These are phyloP conservation scores for Eulithis prunata DNA, from an alignment of 2,888 invertebrate genomes.

Conservation along the genomic window DNA sequence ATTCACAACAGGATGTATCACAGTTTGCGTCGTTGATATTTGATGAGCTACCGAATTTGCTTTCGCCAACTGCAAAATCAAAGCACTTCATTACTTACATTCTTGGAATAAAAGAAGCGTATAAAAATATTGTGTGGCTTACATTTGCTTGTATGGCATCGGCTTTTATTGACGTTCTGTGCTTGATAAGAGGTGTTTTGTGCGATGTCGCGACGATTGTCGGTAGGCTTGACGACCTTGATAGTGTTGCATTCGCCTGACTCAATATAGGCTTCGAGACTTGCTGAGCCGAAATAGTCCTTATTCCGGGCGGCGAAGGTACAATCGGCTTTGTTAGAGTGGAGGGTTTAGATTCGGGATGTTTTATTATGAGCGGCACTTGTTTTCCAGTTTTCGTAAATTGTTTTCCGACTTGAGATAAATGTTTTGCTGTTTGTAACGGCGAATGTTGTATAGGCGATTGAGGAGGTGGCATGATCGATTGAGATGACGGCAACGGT, in stretches of 20 bases:
- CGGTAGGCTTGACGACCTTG: conserved; percentile 54
- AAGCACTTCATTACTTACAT: conserved; percentile 12
- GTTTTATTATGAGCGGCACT: conserved; percentile 25
- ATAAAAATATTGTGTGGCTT: conserved; percentile 32
- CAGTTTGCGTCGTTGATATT: conserved; percentile 45
- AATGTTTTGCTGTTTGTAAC: conserved; percentile 17
- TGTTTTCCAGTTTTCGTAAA: conserved; percentile 20
- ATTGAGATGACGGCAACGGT: conserved; percentile 52
- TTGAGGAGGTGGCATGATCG: conserved; percentile 34
- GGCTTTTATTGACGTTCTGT: conserved; percentile 63
- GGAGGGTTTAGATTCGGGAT: conserved; percentile 30
- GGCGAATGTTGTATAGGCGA: conserved; percentile 9
- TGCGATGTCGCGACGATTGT: conserved; percentile 61
- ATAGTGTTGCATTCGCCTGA: conserved; percentile 44
- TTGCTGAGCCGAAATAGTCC: conserved; percentile 38
- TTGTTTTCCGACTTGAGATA: conserved; percentile 17
- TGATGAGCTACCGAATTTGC: conserved; percentile 46
- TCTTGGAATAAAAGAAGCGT: conserved; percentile 5
- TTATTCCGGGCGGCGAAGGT: conserved; percentile 20
- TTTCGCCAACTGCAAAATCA: conserved; percentile 41
- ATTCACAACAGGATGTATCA: conserved; percentile 50
- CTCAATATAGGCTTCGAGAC: conserved; percentile 38
- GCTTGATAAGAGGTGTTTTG: conserved; percentile 69
- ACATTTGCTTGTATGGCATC: conserved; percentile 59
- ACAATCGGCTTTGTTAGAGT: conserved; percentile 32